Conservation (phyloP, 2,797 vertebrate genomes). For the Bovichtus variegatus region DNA sequence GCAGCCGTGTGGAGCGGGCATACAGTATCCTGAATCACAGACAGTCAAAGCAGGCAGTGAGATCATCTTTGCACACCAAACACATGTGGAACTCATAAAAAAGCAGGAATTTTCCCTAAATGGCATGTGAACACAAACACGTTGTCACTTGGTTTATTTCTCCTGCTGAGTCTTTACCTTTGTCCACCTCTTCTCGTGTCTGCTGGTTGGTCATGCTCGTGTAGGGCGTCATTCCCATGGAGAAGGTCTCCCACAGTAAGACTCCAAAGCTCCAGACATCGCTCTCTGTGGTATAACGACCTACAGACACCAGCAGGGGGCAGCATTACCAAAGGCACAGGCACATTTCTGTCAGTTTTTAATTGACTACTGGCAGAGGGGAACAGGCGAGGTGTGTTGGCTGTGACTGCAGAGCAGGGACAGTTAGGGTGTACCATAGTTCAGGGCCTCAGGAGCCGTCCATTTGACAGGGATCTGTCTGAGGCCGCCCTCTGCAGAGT, state of each 20-base stretch:
- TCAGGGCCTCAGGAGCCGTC: constrained; percentile 96
- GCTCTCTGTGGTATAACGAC: constrained; percentile 93
- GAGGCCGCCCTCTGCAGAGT: constrained; percentile 91
- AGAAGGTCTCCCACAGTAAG: constrained; percentile 96
- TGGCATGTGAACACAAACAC: background rate
- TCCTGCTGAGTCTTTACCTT: constrained; percentile 80
- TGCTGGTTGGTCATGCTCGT: constrained; percentile 93
- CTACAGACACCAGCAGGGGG: constrained; percentile 84
- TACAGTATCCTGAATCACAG: constrained; percentile 87
- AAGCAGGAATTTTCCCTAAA: background rate
- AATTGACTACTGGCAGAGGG: constrained; percentile 2
- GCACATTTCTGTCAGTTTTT: background rate
- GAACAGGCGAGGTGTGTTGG: background rate
- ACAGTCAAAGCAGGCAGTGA: background rate
- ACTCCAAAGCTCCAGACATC: constrained; percentile 98
- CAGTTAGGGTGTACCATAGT: constrained; percentile 87
- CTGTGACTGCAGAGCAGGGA: constrained; percentile 12
- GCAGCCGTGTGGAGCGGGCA: constrained; percentile 88
- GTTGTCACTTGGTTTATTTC: background rate
- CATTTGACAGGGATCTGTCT: constrained; percentile 97
- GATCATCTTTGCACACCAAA: background rate
- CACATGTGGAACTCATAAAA: background rate
- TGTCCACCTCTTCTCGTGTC: constrained; percentile 92
- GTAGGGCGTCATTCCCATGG: constrained; percentile 91
- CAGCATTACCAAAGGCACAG: constrained; percentile 68